These are phyloP conservation scores for Theodoxus fluviatilis DNA, from an alignment of 2,888 invertebrate genomes.

Conservation along the genomic window DNA sequence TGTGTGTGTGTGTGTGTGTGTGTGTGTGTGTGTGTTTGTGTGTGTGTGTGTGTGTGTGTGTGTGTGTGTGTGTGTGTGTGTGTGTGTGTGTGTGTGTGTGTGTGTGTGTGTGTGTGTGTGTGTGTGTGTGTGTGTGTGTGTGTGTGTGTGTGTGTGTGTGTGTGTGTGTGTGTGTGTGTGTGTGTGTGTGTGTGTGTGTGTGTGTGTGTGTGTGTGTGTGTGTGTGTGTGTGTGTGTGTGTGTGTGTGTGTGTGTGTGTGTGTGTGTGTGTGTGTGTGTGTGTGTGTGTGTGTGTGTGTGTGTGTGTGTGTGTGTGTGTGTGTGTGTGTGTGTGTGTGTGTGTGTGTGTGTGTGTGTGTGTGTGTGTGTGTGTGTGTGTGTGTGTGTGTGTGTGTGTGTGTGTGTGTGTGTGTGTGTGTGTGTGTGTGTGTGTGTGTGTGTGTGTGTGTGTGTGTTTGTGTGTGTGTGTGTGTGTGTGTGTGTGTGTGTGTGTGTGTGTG, in stretches of 20 bases:
- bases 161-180: slow-evolving; percentile 7
- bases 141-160: slow-evolving; percentile 18
- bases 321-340: slow-evolving; percentile 15
- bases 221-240: background rate
- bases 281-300: slow-evolving; percentile 17
- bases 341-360: background rate
- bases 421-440: slow-evolving; percentile 16
- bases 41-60: slow-evolving; percentile 7
- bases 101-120: slow-evolving; percentile 10
- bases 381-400: background rate
- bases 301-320: slow-evolving; percentile 10
- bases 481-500: slow-evolving; percentile 13
- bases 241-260: slow-evolving; percentile 11
- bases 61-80: slow-evolving; percentile 1
- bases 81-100: slow-evolving; percentile 10
- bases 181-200: slow-evolving; percentile 1
- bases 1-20: slow-evolving; percentile 25
- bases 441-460: slow-evolving; percentile 13
- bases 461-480: slow-evolving; percentile 18
- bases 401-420: background rate
- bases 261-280: slow-evolving; percentile 16
- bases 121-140: slow-evolving; percentile 22
- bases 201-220: slow-evolving; percentile 1
- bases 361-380: slow-evolving; percentile 4
- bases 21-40: slow-evolving; percentile 7